phyloP scores from a whole-genome alignment of 2,797 vertebrate species.

The Oophaga sylvatica region DNA sequence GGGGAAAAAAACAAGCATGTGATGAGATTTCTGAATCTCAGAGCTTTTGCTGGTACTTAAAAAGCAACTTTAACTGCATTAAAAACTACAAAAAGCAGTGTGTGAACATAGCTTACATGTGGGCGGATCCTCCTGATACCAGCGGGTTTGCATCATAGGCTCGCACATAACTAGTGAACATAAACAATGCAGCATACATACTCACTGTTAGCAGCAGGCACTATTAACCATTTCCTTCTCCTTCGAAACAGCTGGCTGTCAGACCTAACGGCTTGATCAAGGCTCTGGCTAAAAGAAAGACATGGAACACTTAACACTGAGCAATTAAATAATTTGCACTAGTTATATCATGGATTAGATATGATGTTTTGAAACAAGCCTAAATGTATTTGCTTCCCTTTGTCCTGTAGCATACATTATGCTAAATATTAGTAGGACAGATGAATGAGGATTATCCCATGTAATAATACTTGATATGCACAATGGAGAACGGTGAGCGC shows the following conservation, averaged over 20 bases:
- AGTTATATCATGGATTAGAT: background rate
- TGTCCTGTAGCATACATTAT: background rate
- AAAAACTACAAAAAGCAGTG: too few species aligned
- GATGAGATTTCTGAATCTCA: too few species aligned
- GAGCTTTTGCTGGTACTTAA: too few species aligned
- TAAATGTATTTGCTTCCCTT: background rate
- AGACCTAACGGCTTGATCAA: constrained; percentile 79
- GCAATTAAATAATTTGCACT: background rate
- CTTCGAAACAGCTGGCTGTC: constrained; percentile 68
- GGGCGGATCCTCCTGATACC: too few species aligned
- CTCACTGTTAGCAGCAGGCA: constrained; percentile 82
- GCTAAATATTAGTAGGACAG: background rate
- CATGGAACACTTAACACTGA: background rate
- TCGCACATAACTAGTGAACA: background rate
- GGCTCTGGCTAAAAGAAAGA: constrained; percentile 73
- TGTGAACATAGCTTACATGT: too few species aligned
- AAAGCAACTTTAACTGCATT: too few species aligned
- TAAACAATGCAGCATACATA: constrained; percentile 15
- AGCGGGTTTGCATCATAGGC: too few species aligned
- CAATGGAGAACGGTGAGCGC: background rate
- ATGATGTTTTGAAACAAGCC: background rate
- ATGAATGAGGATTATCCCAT: background rate
- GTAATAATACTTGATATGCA: background rate
- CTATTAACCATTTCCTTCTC: constrained; percentile 75
- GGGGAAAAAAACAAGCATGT: too few species aligned